phyloP scores from a whole-genome alignment of 2,113 vertebrate genomes.

The Chionomys nivalis region DNA sequence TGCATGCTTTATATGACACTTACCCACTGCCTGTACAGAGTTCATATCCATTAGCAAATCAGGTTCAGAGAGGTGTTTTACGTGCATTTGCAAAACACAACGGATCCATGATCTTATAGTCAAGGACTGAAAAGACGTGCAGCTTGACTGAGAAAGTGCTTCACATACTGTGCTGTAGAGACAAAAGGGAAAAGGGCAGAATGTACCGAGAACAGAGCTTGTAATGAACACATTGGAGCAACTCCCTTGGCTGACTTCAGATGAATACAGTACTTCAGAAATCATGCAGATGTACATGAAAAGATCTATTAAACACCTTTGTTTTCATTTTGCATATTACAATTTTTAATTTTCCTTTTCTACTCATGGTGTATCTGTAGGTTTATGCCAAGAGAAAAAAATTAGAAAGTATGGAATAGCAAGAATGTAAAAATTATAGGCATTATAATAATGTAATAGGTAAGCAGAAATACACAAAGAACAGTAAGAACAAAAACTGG shows the following conservation, averaged over 20 bases:
- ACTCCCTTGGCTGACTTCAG: neutral
- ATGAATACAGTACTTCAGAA: neutral
- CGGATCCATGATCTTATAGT: slow-evolving; percentile 96
- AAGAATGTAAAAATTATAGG: neutral
- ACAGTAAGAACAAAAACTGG: neutral
- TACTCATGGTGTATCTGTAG: neutral
- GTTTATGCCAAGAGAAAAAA: neutral
- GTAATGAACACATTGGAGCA: slow-evolving; percentile 26
- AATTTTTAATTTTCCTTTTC: slow-evolving; percentile 24
- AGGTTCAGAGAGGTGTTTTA: slow-evolving; percentile 85
- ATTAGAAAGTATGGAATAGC: neutral
- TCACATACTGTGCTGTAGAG: slow-evolving; percentile 88
- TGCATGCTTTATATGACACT: neutral
- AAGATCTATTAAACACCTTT: neutral
- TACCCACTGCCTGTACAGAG: slow-evolving; percentile 83
- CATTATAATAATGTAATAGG: neutral
- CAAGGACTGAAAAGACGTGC: slow-evolving; percentile 89
- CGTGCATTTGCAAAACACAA: slow-evolving; percentile 95
- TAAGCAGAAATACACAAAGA: neutral
- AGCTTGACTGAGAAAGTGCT: slow-evolving; percentile 83
- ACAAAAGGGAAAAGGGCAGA: neutral
- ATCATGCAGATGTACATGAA: neutral
- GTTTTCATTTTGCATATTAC: slow-evolving; percentile 13
- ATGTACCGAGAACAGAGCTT: neutral
- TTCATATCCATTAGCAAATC: slow-evolving; percentile 79